A percentile compares a stretch with the other conserved stretches of the same genome.
Evolutionary conservation across 2,888 invertebrate species (phyloP).

Genomic region (Magallana nippona): DNA sequence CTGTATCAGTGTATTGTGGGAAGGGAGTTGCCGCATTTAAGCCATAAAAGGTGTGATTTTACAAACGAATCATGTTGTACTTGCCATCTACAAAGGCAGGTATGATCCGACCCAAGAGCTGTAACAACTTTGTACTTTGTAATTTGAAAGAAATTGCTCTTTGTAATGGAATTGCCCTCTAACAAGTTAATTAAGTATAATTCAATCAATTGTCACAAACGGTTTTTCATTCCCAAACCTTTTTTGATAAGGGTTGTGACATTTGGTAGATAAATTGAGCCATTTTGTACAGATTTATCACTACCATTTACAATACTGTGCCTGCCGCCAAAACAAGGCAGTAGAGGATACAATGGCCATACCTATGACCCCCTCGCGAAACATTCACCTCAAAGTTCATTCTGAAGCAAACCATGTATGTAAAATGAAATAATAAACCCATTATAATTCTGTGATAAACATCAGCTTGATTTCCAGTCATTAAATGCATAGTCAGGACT

Average conservation of each 20-base stretch:
- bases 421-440: slow-evolving; percentile 28
- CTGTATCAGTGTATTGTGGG: slow-evolving; percentile 20
- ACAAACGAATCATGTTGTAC: neutral
- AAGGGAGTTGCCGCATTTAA: slow-evolving; percentile 22
- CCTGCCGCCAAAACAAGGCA: neutral
- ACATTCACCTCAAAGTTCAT: neutral
- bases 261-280: slow-evolving; percentile 20
- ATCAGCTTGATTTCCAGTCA: slow-evolving; percentile 30
- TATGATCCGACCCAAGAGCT: neutral
- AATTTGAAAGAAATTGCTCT: neutral
- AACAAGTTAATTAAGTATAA: slow-evolving; percentile 27
- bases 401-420: neutral
- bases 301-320: neutral
- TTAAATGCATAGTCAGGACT: slow-evolving; percentile 15
- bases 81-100: slow-evolving; percentile 9
- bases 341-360: neutral
- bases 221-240: slow-evolving; percentile 24
- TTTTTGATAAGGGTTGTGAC: slow-evolving; percentile 30
- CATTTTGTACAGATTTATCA: neutral
- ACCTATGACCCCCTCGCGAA: neutral
- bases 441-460: slow-evolving; percentile 17
- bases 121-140: slow-evolving; percentile 9
- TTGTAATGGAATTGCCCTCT: slow-evolving; percentile 19
- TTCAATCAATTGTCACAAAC: slow-evolving; percentile 28
- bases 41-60: slow-evolving; percentile 24